phyloP scores from a whole-genome alignment of 2,888 invertebrate genomes.

The Onchidella celtica region DNA sequence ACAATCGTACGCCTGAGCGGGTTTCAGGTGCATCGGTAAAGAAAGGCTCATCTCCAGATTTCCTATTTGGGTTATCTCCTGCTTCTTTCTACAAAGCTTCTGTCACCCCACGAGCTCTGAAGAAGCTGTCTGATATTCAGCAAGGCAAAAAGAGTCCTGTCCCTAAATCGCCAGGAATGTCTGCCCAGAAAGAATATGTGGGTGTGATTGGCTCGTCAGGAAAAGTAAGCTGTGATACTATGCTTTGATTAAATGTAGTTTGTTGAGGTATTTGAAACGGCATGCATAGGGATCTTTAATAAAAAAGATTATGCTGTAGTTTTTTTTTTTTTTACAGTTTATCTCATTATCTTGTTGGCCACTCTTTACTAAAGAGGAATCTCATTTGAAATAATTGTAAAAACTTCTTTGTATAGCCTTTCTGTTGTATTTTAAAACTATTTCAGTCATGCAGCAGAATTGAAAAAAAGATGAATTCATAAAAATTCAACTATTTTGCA shows the following conservation, averaged over 20 bases:
- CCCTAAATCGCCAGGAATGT: slow-evolving; percentile 38
- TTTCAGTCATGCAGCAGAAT: too few species aligned
- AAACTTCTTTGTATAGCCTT: too few species aligned
- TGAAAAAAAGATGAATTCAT: too few species aligned
- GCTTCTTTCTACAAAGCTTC: slow-evolving; percentile 49
- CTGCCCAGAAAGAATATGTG: slow-evolving; percentile 44
- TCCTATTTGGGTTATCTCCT: slow-evolving; percentile 48
- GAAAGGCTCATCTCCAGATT: slow-evolving; percentile 42
- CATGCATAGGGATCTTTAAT: too few species aligned
- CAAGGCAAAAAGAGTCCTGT: slow-evolving; percentile 8
- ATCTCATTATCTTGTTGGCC: too few species aligned
- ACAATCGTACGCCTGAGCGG: neutral
- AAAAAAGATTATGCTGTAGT: too few species aligned
- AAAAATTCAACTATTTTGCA: neutral
- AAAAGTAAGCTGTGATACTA: slow-evolving; percentile 11
- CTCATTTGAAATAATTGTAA: too few species aligned
- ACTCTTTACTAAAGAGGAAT: too few species aligned
- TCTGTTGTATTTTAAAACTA: too few species aligned
- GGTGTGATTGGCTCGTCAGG: neutral
- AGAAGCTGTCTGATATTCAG: slow-evolving; percentile 20
- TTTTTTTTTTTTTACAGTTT: too few species aligned
- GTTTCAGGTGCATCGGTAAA: slow-evolving; percentile 37
- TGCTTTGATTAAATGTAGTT: neutral
- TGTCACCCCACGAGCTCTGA: slow-evolving; percentile 9
- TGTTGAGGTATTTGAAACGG: neutral